Conservation (phyloP, 2,888 invertebrate species). For the Zhengitettix transpicula region DNA sequence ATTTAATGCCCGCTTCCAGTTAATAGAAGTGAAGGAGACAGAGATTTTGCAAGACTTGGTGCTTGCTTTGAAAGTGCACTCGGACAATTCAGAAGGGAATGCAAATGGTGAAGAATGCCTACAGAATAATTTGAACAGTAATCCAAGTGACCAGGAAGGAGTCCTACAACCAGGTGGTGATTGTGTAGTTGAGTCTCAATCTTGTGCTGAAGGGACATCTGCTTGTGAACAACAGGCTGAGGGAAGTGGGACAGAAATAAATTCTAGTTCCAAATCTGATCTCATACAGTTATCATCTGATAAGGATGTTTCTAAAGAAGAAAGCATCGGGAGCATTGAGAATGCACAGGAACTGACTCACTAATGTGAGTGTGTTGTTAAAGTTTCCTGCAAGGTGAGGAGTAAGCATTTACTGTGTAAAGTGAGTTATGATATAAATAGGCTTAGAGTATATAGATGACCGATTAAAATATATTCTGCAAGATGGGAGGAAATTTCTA, state of each 20-base stretch:
- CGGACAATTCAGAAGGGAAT: slow-evolving; percentile 4
- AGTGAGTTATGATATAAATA: background rate
- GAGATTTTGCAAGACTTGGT: slow-evolving; percentile 86
- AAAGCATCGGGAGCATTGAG: background rate
- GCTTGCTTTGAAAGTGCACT: slow-evolving; percentile 44
- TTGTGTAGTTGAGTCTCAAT: background rate
- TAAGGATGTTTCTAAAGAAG: background rate
- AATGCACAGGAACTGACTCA: background rate
- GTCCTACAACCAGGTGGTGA: background rate
- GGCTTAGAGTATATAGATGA: background rate
- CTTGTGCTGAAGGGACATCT: background rate
- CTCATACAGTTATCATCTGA: slow-evolving; percentile 2
- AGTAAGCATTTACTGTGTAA: slow-evolving; percentile 3
- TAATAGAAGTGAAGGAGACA: slow-evolving; percentile 78
- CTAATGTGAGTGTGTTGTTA: slow-evolving; percentile 4
- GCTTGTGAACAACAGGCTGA: background rate
- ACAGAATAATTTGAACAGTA: background rate
- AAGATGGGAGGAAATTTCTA: background rate
- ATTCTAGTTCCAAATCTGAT: slow-evolving; percentile 1
- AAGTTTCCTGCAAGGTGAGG: slow-evolving; percentile 8
- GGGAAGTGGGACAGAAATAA: background rate
- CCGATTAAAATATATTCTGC: background rate
- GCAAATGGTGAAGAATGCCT: background rate
- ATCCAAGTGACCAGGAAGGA: background rate
- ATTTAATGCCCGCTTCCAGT: slow-evolving; percentile 66